phyloP scores from a whole-genome alignment of 2,888 invertebrate genomes.

The Caenorhabditis afra region DNA sequence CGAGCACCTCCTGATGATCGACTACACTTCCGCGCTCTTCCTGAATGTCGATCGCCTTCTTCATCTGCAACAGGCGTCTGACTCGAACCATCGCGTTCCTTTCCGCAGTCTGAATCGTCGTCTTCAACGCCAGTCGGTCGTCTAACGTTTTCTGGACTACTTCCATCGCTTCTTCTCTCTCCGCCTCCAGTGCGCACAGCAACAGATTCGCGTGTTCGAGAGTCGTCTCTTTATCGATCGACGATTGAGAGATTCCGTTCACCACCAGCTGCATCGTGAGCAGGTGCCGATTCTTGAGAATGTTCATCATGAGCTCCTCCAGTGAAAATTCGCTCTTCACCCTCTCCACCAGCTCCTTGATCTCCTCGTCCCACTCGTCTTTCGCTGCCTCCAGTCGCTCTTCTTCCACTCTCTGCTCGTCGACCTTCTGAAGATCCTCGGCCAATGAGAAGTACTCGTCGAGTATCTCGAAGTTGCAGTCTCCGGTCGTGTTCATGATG shows the following conservation, averaged over 20 bases:
- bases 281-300: conserved; percentile 26
- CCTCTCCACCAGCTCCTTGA: conserved; percentile 6
- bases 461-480: conserved; percentile 27
- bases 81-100: background rate
- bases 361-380: conserved; percentile 17
- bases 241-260: conserved; percentile 13
- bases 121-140: background rate
- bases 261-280: conserved; percentile 37
- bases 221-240: conserved; percentile 11
- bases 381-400: conserved; percentile 12
- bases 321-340: conserved; percentile 23
- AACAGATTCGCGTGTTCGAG: background rate
- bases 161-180: background rate
- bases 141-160: background rate
- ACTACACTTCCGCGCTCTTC: too few species aligned
- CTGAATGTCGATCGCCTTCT: too few species aligned
- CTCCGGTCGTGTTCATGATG: conserved; percentile 15
- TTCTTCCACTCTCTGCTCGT: conserved; percentile 13
- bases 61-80: background rate
- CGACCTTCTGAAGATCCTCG: conserved; percentile 16
- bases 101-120: background rate
- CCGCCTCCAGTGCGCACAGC: background rate
- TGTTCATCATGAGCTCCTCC: conserved; percentile 43
- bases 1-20: too few species aligned
- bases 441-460: conserved; percentile 26